Evolutionary conservation across 2,113 vertebrate genomes (phyloP).

Genomic region (Hippocampus zosterae): DNA sequence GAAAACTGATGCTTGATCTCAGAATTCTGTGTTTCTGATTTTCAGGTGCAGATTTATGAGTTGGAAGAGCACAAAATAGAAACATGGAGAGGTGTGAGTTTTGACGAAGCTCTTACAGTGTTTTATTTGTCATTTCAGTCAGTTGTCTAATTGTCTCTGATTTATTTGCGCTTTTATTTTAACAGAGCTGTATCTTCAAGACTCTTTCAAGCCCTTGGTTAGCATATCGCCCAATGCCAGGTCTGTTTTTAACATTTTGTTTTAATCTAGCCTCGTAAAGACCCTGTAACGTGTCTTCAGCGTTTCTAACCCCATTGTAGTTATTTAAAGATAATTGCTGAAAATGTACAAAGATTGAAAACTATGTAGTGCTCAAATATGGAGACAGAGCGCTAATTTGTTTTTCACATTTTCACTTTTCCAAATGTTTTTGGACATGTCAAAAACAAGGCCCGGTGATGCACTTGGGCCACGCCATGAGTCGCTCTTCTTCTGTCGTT

Average conservation of each 20-base stretch:
- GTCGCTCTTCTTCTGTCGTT: no score
- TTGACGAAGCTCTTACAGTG: neutral
- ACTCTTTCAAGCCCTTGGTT: constrained; percentile 95
- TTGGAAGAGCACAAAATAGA: constrained; percentile 98
- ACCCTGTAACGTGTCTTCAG: neutral
- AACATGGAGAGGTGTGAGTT: constrained; percentile 89
- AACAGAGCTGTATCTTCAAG: constrained; percentile 90
- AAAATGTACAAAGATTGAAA: no score
- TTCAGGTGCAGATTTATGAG: constrained; percentile 96
- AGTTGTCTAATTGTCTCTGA: neutral
- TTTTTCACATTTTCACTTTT: no score
- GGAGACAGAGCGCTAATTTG: no score
- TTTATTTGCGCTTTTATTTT: constrained; percentile 13
- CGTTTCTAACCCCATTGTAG: neutral
- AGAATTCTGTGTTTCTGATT: neutral
- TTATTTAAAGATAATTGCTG: neutral
- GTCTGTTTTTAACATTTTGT: constrained; percentile 56
- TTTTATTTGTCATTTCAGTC: neutral
- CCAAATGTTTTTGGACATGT: no score
- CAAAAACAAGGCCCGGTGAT: no score
- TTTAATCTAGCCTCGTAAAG: neutral
- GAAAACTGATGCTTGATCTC: neutral
- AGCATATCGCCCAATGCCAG: constrained; percentile 95
- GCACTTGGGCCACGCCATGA: no score
- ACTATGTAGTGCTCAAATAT: no score